These are phyloP conservation scores for Pseudoips prasinana DNA, from an alignment of 2,888 invertebrate genomes.

Conservation along the genomic window DNA sequence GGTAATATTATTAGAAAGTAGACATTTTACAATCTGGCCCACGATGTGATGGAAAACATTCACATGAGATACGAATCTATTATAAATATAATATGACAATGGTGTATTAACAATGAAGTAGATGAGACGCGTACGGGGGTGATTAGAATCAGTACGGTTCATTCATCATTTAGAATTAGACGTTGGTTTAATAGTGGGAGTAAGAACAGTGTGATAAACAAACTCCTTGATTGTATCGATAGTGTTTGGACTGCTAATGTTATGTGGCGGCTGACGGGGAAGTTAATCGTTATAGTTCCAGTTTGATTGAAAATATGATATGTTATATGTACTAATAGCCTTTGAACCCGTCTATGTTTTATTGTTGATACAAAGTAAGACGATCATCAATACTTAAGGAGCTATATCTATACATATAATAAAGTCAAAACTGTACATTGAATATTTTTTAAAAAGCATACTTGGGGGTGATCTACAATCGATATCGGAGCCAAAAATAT, in stretches of 20 bases:
- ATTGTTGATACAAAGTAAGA: too few species aligned
- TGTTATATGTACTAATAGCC: not conserved
- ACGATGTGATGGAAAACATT: conserved; percentile 44
- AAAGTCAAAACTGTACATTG: too few species aligned
- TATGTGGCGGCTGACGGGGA: conserved; percentile 22
- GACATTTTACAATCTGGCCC: conserved; percentile 37
- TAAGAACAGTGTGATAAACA: conserved; percentile 49
- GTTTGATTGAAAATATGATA: conserved; percentile 3
- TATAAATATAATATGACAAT: conserved; percentile 70
- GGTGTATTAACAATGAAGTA: conserved; percentile 63
- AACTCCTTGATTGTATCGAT: conserved; percentile 47
- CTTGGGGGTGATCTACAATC: too few species aligned
- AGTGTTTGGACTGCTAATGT: conserved; percentile 42
- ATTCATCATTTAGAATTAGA: conserved; percentile 55
- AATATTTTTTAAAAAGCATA: too few species aligned
- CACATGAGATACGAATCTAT: conserved; percentile 57
- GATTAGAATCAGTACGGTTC: conserved; percentile 57
- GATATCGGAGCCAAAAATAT: too few species aligned
- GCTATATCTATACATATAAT: too few species aligned
- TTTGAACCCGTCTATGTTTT: not conserved
- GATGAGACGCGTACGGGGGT: conserved; percentile 43
- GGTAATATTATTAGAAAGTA: conserved; percentile 55
- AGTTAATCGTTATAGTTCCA: conserved; percentile 12
- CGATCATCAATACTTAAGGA: too few species aligned
- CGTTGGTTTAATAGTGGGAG: conserved; percentile 31